Base-by-base conservation (phyloP, 1,140 invertebrate species). In the Asobara japonica region DNA sequence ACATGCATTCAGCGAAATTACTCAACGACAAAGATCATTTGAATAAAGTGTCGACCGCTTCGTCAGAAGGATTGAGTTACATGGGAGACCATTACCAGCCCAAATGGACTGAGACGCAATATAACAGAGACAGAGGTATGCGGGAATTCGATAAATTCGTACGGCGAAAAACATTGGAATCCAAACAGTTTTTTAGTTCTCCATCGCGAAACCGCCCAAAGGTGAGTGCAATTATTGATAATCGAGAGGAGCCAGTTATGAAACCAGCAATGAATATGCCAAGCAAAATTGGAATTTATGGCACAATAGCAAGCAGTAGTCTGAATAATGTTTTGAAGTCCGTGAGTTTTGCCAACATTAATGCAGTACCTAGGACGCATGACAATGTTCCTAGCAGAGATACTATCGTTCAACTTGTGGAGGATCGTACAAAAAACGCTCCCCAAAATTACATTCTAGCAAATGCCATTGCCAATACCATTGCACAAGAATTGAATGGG, bases 401-500 rank as follows among this genome's bases (percentile, higher is more conserved):
- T 6, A 29, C 51, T 73, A 8, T 38, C 4, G 8, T 51, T 41
- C 51, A 27, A 18, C 10, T 69, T 5, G 38, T 29, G 30, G 36
- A 69, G 1, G 29, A n/a, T 8, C 31, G 18, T 29, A 56, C 31
- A 16, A 36, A 51, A 13, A 71, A 71, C 33, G 22, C 36, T 4
- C 56, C 60, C 8, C 61, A 65, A 33, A 71, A 72, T 56, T 36
- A 56, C n/a, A 48, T 31, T 33, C 38, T 60, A 8, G 73, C 70
- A 2, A 78, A 78, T 48, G 72, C 76, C 30, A 73, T 83, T 64
- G 69, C 80, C 7, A 85, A 83, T 20, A 82, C 82, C 33, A 79
- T 85, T 22, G 82, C 84, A 20, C 76, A 86, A 71, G 82, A 88
- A 73, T 66, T 87, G 70, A 83, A 83, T 73, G 70, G 85, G 64